Base-by-base conservation (phyloP, 1,140 invertebrate genomes). In the Plectus sambesii region DNA sequence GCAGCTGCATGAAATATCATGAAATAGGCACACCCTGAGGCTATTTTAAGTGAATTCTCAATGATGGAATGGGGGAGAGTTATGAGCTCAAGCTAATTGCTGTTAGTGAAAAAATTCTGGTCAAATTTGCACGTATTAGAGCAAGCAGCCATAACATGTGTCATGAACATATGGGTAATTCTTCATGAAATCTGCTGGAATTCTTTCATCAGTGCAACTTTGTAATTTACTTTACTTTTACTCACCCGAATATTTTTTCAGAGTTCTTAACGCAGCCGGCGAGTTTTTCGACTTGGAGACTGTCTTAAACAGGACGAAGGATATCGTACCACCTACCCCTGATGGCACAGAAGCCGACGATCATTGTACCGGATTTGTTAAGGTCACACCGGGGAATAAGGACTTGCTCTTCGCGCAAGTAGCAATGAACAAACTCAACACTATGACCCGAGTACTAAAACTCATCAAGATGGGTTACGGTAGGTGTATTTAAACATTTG, bases 401-500 rank as follows among this genome's bases (percentile, higher is more conserved):
- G n/a, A n/a, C 52, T 66, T 81, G 5, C 75, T 74, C 51, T 69
- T 81, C 29, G 75, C 78, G 15, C 82, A 84, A 65, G 80, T 79
- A 46, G 80, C 82, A 1, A 82, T 80, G 73, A 75, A 72, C 59
- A 80, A 80, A 46, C 92, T 86, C 62, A 76, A 78, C 20, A 80
- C 79, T 56, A 92, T 94, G 87, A 73, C 89, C 40, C 75, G 86
- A 55, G 79, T 93, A 15, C 73, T 89, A 59, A 94, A 94, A 70
- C 80, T 81, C 49, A 93, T 93, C 71, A 82, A 82, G 58, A 81
- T 92, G 45, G 78, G 78, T 52, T 87, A 81, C 61, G 63, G 68
- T 70, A 49, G 54, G 53, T 43, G 12, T 4, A n/a, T n/a, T n/a
- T n/a, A n/a, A n/a, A n/a, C n/a, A n/a, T n/a, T n/a, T n/a, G n/a